These are phyloP conservation scores for Xestobium rufovillosum DNA, from an alignment of 2,888 invertebrate genomes.

Conservation along the genomic window DNA sequence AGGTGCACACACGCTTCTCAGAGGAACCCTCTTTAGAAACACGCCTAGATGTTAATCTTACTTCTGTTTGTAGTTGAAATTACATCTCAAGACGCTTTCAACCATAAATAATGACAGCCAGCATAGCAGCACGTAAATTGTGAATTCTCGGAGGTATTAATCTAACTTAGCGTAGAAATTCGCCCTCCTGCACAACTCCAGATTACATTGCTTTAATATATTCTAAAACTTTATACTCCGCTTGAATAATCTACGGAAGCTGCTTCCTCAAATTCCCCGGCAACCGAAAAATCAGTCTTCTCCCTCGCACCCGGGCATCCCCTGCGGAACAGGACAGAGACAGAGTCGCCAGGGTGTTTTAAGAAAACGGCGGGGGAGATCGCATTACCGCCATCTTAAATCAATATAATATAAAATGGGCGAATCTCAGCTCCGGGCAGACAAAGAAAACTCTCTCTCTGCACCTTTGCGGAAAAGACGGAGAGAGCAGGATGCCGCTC, in stretches of 20 bases:
- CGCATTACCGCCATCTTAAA: constrained; percentile 41
- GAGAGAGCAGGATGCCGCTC: constrained; percentile 24
- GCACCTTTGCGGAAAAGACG: constrained; percentile 36
- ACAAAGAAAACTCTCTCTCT: constrained; percentile 39
- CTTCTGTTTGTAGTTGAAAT: constrained; percentile 37
- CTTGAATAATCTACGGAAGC: constrained; percentile 36
- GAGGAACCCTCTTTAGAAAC: no score
- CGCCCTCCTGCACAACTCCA: constrained; percentile 42
- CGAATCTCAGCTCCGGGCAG: constrained; percentile 40
- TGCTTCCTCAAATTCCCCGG: constrained; percentile 2
- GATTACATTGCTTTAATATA: constrained; percentile 46
- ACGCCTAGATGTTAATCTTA: constrained; percentile 40
- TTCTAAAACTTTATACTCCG: constrained; percentile 43
- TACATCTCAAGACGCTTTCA: constrained; percentile 44
- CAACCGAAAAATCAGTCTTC: constrained; percentile 15
- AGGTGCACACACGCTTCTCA: no score
- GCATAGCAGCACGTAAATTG: constrained; percentile 43
- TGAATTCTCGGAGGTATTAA: constrained; percentile 46
- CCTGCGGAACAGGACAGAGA: constrained; percentile 7
- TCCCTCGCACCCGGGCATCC: constrained; percentile 10
- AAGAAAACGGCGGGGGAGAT: constrained; percentile 21
- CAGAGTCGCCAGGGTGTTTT: constrained; percentile 10
- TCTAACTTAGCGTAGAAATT: constrained; percentile 47
- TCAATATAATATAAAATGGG: constrained; percentile 45
- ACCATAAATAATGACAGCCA: constrained; percentile 45